phyloP scores from a whole-genome alignment of 2,797 vertebrate genomes.

The Tympanoctomys barrerae region DNA sequence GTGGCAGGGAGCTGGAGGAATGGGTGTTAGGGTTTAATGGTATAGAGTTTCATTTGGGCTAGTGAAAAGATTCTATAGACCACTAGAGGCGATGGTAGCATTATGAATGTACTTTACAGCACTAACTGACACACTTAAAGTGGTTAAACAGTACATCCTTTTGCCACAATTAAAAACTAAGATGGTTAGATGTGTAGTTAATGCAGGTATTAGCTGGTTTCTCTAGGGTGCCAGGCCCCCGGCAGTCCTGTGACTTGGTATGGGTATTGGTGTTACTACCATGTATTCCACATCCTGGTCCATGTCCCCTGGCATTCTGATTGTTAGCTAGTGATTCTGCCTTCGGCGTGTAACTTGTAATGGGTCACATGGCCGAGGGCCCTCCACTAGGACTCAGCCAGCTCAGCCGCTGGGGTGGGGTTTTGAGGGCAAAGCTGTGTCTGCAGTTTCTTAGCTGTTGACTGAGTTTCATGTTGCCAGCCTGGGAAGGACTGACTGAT shows the following conservation, averaged over 20 bases:
- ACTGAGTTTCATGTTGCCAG: constrained; percentile 60
- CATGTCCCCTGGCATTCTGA: background rate
- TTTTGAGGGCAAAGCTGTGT: constrained; percentile 51
- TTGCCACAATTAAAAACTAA: constrained; percentile 9
- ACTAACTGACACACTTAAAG: background rate
- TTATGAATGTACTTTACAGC: background rate
- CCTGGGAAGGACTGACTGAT: constrained; percentile 47
- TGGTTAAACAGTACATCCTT: background rate
- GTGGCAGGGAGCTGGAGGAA: fast-evolving
- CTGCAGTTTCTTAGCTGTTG: constrained; percentile 74
- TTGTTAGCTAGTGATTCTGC: background rate
- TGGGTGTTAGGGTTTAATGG: background rate
- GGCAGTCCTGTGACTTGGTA: background rate
- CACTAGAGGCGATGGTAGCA: fast-evolving
- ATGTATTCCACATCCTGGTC: background rate
- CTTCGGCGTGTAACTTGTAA: background rate
- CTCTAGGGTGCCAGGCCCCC: background rate
- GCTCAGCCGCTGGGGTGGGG: background rate
- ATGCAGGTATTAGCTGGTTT: background rate
- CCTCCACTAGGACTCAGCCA: background rate
- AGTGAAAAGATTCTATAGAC: background rate
- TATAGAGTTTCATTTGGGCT: background rate
- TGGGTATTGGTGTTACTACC: background rate
- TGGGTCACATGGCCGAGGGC: background rate
- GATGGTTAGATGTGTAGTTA: background rate